Base-by-base conservation (phyloP, 1,140 invertebrate genomes). In the Musca domestica region DNA sequence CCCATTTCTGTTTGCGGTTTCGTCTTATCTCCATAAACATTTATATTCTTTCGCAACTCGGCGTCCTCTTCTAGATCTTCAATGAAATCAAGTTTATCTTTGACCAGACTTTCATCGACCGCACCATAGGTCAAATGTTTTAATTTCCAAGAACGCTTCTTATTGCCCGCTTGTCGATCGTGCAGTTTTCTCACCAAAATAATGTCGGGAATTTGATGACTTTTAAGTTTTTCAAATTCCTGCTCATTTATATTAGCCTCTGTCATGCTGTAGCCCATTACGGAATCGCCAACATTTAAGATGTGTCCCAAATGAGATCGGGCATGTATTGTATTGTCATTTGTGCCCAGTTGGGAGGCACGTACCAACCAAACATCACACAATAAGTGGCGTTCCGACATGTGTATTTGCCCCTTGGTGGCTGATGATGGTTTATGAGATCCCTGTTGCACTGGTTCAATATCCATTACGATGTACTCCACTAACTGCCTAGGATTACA, bases 51-150 rank as follows among this genome's bases (percentile, higher is more conserved):
- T 69, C 98, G 87, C 67, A 95, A 85, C 27, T 88, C 87, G 19
- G 88, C 88, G 84, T 99, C 96, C 83, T 99, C 97, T 83, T 99
- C 98, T 61, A 99, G 82, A 78, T 99, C 98, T 74, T 99, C 94
- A 80, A 99, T 86, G 84, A 99, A 99, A 72, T 98, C 95, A 74
- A 92, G 90, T 80, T 95, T 98, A 73, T 98, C 95, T 72, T 75
- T 67, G 69, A 90, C 88, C 69, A 89, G 91, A 64, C 84, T 84
- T 41, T 87, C 81, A 49, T 87, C 88, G 1, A 88, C 87, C 10
- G 87, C 86, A 71, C 91, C 92, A 64, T 87, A 88, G 34, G 87
- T 85, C 79, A 94, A 84, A 80, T 95, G 95, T 78, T 95, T 92
- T 3, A 99, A 86, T 82, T 96, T 98, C 98, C 98, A 99, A 70